These are phyloP conservation scores for Danionella dracula DNA, from an alignment of 2,797 vertebrate species.

Conservation along the genomic window DNA sequence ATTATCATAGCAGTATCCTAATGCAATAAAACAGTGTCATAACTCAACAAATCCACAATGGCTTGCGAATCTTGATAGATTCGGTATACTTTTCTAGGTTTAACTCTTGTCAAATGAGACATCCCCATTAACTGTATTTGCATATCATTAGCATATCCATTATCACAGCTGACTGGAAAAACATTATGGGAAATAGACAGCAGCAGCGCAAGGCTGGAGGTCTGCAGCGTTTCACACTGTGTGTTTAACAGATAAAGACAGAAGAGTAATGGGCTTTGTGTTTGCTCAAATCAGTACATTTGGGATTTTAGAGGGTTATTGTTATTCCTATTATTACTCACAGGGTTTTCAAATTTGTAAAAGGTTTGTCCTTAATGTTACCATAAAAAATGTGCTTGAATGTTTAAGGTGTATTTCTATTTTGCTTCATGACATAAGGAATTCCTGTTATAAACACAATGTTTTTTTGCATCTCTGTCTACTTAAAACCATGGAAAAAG, in stretches of 20 bases:
- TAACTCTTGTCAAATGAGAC: constrained; percentile 8
- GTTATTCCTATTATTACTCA: neutral
- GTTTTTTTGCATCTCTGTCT: neutral
- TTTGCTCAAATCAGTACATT: no score
- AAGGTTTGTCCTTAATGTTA: neutral
- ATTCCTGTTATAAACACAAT: no score
- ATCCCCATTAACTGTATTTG: constrained; percentile 40
- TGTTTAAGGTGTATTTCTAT: no score
- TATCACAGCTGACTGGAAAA: constrained; percentile 30
- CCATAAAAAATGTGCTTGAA: no score
- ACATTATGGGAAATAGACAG: constrained; percentile 31
- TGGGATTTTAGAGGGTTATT: no score
- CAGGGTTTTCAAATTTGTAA: no score
- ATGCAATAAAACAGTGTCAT: no score
- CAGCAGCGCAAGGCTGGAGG: constrained; percentile 9
- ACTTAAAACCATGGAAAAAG: neutral
- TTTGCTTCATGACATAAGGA: no score
- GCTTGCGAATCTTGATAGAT: no score
- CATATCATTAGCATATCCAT: constrained; percentile 47
- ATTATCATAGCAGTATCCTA: no score
- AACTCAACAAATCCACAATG: no score
- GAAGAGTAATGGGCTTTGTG: neutral
- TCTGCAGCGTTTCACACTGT: constrained; percentile 38
- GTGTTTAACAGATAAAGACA: constrained; percentile 32
- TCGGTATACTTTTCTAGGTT: neutral